These are phyloP conservation scores for Caenorhabditis virilis DNA, from an alignment of 2,888 invertebrate genomes.

Conservation along the genomic window DNA sequence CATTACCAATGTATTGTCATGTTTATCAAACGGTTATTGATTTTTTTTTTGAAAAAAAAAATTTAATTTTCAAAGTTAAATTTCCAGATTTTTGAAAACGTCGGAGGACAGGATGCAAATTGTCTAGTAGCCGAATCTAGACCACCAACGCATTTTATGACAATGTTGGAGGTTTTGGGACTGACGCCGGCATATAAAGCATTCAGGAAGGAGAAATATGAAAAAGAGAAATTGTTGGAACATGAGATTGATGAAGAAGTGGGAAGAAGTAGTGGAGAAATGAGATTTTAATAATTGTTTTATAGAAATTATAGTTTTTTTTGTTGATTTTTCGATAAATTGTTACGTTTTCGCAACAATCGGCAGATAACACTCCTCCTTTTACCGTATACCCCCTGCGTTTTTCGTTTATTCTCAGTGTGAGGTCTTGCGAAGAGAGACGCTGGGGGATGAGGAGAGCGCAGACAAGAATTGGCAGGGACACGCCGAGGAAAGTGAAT, in stretches of 20 bases:
- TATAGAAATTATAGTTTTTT: constrained; percentile 1
- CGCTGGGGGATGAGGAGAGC: too few species aligned
- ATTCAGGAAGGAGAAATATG: constrained; percentile 7
- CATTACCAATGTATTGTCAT: constrained; percentile 46
- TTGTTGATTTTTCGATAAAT: constrained; percentile 13
- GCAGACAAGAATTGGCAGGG: too few species aligned
- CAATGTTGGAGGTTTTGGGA: constrained; percentile 45
- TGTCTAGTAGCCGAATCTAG: constrained; percentile 42
- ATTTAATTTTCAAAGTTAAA: too few species aligned
- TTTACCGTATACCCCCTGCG: too few species aligned
- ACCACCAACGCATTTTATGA: constrained; percentile 53
- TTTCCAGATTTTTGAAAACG: constrained; percentile 15
- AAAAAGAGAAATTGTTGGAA: not conserved
- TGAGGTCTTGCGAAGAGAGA: too few species aligned
- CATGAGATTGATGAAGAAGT: too few species aligned
- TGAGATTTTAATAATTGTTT: not conserved
- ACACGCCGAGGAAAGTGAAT: too few species aligned
- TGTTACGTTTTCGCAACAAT: too few species aligned
- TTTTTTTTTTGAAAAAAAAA: too few species aligned
- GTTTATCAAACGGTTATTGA: constrained; percentile 47
- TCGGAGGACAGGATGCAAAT: constrained; percentile 31
- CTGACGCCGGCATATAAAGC: constrained; percentile 23
- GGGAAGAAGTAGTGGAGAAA: not conserved
- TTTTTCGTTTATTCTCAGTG: too few species aligned
- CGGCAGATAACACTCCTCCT: too few species aligned